Evolutionary conservation across 2,797 vertebrate genomes (phyloP).

Genomic region (Limnodromus scolopaceus): DNA sequence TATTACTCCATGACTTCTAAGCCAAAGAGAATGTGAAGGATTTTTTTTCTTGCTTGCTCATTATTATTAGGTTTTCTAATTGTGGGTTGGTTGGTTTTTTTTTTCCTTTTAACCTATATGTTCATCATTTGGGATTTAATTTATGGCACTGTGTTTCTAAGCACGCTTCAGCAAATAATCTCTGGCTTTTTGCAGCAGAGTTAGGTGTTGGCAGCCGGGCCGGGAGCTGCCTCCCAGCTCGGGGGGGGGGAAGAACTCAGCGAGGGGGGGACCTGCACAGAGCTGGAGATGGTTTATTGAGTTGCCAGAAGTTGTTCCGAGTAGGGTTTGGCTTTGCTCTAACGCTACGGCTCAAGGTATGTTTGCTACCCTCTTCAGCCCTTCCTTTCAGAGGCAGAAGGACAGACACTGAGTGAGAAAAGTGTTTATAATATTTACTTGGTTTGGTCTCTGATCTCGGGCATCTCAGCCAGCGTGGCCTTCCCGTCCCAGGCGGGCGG

Average conservation of each 20-base stretch:
- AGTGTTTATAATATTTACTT: background rate
- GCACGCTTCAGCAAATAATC: background rate
- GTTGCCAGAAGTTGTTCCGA: background rate
- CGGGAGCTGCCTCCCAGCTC: background rate
- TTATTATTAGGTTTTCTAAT: background rate
- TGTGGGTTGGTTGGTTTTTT: background rate
- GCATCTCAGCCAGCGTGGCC: background rate
- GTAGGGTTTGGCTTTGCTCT: background rate
- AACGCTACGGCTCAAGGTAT: background rate
- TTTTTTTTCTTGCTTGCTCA: background rate
- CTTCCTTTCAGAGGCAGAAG: background rate
- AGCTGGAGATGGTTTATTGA: background rate
- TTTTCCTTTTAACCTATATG: background rate
- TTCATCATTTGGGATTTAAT: background rate
- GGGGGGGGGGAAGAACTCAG: background rate
- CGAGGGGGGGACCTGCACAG: background rate
- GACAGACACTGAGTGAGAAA: background rate
- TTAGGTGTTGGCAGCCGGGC: background rate
- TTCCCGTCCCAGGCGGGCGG: accelerated
- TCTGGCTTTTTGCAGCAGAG: background rate
- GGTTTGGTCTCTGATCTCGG: background rate
- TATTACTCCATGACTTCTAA: background rate
- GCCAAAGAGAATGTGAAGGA: background rate
- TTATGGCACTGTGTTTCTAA: background rate
- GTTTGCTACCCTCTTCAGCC: background rate